phyloP scores from a whole-genome alignment of 2,888 invertebrate genomes.

The Dasysyrphus albostriatus region DNA sequence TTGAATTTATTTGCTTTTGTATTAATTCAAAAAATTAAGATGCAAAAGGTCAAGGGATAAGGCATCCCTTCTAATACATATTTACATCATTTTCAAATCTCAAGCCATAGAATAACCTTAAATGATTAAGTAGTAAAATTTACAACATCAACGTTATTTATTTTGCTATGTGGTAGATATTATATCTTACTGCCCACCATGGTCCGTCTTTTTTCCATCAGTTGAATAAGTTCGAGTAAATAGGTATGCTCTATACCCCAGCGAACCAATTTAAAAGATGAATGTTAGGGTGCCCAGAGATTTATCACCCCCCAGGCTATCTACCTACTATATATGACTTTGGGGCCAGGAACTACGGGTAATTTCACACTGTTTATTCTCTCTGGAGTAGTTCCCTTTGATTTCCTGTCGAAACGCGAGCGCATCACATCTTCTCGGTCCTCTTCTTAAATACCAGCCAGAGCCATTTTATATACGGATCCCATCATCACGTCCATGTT shows the following conservation, averaged over 20 bases:
- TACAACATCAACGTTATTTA: constrained; percentile 26
- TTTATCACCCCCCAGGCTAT: constrained; percentile 51
- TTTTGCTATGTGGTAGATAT: constrained; percentile 8
- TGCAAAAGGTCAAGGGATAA: constrained; percentile 9
- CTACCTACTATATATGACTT: constrained; percentile 47
- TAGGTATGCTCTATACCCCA: neutral
- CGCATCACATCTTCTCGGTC: neutral
- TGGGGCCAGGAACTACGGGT: constrained; percentile 67
- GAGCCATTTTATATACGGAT: neutral
- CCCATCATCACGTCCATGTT: constrained; percentile 15
- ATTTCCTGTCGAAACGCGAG: constrained; percentile 52
- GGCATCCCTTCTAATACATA: neutral
- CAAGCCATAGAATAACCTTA: neutral
- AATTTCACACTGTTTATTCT: constrained; percentile 71
- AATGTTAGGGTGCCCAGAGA: constrained; percentile 39
- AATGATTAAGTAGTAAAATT: constrained; percentile 32
- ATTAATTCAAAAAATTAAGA: constrained; percentile 5
- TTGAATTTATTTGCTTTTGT: constrained; percentile 5
- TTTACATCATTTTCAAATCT: constrained; percentile 10
- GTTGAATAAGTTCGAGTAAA: neutral
- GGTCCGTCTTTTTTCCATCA: neutral
- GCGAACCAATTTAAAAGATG: constrained; percentile 40
- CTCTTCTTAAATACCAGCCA: constrained; percentile 30
- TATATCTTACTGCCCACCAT: constrained; percentile 8
- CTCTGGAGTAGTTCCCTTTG: constrained; percentile 52